Conservation (phyloP, 2,888 invertebrate genomes). For the Pollenia griseotomentosa region DNA sequence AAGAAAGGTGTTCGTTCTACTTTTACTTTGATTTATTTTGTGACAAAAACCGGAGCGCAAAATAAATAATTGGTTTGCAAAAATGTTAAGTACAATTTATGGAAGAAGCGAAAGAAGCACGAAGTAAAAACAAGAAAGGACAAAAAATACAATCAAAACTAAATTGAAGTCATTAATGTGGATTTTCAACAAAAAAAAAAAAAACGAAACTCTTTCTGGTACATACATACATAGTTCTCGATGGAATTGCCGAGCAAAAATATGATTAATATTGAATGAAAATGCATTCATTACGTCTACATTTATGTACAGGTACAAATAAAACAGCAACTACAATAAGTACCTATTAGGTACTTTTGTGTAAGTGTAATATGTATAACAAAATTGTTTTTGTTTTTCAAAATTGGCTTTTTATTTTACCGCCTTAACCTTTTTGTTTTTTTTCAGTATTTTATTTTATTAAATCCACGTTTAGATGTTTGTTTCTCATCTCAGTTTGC, state of each 20-base stretch:
- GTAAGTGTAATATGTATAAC: constrained; percentile 14
- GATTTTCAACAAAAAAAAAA: constrained; percentile 28
- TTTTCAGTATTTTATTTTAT: constrained; percentile 54
- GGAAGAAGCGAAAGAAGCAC: background rate
- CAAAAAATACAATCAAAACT: background rate
- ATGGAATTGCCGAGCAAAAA: constrained; percentile 15
- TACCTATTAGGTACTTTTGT: background rate
- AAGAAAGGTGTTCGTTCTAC: constrained; percentile 60
- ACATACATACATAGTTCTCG: constrained; percentile 19
- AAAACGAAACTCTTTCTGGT: background rate
- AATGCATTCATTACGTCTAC: constrained; percentile 39
- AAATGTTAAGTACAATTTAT: constrained; percentile 17
- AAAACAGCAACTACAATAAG: background rate
- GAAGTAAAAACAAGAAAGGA: background rate
- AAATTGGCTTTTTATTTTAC: constrained; percentile 51
- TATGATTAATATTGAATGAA: constrained; percentile 54
- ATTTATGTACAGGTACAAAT: background rate
- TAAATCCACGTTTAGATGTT: constrained; percentile 62
- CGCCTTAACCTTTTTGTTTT: constrained; percentile 65
- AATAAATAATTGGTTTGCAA: constrained; percentile 38
- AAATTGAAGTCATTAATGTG: constrained; percentile 39
- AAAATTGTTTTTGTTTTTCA: background rate
- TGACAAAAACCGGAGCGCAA: constrained; percentile 1
- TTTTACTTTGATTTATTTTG: constrained; percentile 71
- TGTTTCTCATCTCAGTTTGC: constrained; percentile 52